Percentiles rank a stretch among this genome's conserved stretches.
Conservation (phyloP, 2,888 invertebrate genomes). For the Biston stratarius region DNA sequence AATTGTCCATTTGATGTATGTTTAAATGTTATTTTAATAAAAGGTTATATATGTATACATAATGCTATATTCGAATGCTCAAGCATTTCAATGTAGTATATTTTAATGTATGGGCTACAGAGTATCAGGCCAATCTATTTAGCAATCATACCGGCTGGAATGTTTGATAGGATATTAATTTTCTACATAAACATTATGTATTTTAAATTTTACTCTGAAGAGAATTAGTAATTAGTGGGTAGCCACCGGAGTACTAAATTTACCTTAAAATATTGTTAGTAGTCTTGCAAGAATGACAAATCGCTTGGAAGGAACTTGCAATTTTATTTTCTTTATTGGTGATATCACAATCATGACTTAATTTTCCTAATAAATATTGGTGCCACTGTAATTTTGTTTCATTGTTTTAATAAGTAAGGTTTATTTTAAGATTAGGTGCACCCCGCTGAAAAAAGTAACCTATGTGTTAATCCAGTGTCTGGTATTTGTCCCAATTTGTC, state of each 20-base stretch:
- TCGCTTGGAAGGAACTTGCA: no score
- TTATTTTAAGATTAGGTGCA: not conserved
- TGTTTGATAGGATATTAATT: not conserved
- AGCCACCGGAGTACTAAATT: not conserved
- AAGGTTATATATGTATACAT: no score
- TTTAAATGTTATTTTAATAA: slow-evolving; percentile 21
- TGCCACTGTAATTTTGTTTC: slow-evolving; percentile 46
- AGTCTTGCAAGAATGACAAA: slow-evolving; percentile 11
- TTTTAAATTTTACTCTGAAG: not conserved
- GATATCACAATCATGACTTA: slow-evolving; percentile 59
- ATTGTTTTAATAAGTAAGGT: not conserved
- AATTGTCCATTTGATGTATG: slow-evolving; percentile 25
- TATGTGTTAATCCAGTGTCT: no score
- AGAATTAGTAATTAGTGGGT: not conserved
- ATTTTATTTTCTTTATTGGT: slow-evolving; percentile 48
- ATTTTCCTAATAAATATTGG: slow-evolving; percentile 60
- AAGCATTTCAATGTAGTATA: no score
- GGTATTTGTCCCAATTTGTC: no score
- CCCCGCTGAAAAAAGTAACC: no score
- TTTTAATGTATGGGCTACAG: no score
- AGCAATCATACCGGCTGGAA: no score
- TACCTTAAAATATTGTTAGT: not conserved
- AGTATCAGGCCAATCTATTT: no score
- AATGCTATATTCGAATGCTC: no score
- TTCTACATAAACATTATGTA: not conserved